Evolutionary conservation across 1,140 invertebrate genomes (phyloP).

Genomic region (Lepidurus packardi): DNA sequence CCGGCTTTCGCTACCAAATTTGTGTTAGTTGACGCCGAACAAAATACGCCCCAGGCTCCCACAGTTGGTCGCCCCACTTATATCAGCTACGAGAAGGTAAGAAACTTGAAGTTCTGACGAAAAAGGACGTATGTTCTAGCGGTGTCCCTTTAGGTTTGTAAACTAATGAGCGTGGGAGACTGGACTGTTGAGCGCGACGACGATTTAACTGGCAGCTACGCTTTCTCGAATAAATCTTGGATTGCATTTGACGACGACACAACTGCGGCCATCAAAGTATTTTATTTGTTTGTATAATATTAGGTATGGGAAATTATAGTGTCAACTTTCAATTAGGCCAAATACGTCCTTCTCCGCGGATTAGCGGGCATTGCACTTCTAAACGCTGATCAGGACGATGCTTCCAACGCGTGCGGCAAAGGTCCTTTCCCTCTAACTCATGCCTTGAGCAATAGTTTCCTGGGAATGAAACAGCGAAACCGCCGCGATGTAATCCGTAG

Average conservation of each 20-base stretch:
- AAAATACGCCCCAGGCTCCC: conserved; percentile 62
- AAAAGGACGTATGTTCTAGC: neutral
- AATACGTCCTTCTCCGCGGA: conserved; percentile 53
- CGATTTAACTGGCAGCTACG: conserved; percentile 69
- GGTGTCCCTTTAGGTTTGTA: conserved; percentile 52
- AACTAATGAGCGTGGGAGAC: conserved; percentile 52
- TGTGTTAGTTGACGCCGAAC: conserved; percentile 54
- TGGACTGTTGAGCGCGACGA: conserved; percentile 73
- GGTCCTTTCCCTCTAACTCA: conserved; percentile 40
- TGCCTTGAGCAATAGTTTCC: conserved; percentile 46
- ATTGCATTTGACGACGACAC: conserved; percentile 69
- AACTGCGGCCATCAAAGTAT: conserved; percentile 65
- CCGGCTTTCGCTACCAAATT: conserved; percentile 62
- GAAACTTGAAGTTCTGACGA: conserved; percentile 27
- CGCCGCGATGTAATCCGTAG: conserved; percentile 45
- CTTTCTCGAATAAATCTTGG: conserved; percentile 65
- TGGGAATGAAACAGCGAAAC: conserved; percentile 47
- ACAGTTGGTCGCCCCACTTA: conserved; percentile 50
- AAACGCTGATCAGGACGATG: conserved; percentile 44
- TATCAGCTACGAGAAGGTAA: conserved; percentile 56
- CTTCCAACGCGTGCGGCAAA: conserved; percentile 39
- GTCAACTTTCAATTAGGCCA: conserved; percentile 46
- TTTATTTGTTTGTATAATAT: neutral
- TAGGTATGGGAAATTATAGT: conserved; percentile 25
- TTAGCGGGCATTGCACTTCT: conserved; percentile 52